Percentiles rank a stretch among this genome's conserved stretches.
Evolutionary conservation across 2,113 vertebrate species (phyloP).

Genomic region (Bos indicus): DNA sequence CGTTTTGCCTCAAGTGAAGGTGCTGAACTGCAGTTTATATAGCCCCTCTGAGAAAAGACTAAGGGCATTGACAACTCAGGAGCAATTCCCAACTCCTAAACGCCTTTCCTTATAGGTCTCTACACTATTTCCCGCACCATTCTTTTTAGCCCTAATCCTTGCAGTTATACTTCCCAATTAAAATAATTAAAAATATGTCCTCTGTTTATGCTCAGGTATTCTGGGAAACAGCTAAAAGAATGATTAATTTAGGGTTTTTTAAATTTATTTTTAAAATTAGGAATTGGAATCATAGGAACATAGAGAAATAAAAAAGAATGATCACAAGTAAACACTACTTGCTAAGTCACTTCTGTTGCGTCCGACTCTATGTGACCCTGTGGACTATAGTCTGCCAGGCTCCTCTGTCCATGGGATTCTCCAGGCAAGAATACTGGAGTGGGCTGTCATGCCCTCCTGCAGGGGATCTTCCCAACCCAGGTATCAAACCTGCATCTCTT

Average conservation of each 20-base stretch:
- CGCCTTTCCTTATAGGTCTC: not conserved
- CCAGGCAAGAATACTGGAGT: not conserved
- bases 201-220: not conserved
- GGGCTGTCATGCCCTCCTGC: not conserved
- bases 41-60: not conserved
- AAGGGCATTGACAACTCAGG: not conserved
- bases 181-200: not conserved
- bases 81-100: not conserved
- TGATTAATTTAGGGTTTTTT: not conserved
- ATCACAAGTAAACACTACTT: not conserved
- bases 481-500: not conserved
- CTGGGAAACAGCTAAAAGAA: not conserved
- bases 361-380: not conserved
- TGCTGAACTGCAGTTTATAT: not conserved
- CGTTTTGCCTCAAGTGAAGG: not conserved
- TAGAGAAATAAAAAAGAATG: not conserved
- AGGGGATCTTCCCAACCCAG: not conserved
- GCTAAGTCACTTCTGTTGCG: not conserved
- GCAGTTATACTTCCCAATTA: not conserved
- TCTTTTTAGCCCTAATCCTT: not conserved
- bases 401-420: not conserved
- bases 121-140: not conserved
- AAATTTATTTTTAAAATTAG: not conserved
- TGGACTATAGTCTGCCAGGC: not conserved
- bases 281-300: not conserved